A percentile compares a stretch with the other conserved stretches of the same genome.
phyloP scores from a whole-genome alignment of 2,113 vertebrate species.

The Excalfactoria chinensis region DNA sequence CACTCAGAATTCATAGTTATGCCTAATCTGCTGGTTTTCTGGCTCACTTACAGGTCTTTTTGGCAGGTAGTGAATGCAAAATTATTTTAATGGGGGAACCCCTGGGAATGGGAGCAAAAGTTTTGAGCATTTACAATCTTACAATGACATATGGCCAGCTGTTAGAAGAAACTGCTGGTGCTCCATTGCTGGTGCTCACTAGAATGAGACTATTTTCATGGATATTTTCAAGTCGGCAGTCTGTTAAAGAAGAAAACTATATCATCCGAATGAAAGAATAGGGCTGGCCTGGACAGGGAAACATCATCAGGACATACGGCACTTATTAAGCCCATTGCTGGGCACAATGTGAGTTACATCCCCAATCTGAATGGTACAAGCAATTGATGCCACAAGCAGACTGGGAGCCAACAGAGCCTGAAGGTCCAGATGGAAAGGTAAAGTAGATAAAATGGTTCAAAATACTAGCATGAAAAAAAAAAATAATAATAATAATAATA shows the following conservation, averaged over 20 bases:
- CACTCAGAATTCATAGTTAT: constrained; percentile 82
- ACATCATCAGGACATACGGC: background rate
- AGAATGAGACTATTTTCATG: background rate
- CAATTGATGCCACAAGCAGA: background rate
- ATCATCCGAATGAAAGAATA: constrained; percentile 5
- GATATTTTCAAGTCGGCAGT: constrained; percentile 60
- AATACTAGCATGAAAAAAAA: background rate
- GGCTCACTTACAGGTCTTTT: constrained; percentile 77
- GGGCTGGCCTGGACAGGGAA: background rate
- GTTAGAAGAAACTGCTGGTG: constrained; percentile 36
- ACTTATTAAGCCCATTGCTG: background rate
- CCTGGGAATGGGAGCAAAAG: constrained; percentile 79
- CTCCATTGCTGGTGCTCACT: background rate
- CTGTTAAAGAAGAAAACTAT: constrained; percentile 45
- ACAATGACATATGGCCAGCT: constrained; percentile 72
- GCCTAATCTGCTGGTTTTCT: constrained; percentile 80
- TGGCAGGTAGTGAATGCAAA: constrained; percentile 85
- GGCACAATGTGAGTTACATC: background rate
- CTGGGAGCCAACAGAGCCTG: background rate
- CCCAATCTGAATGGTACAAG: background rate
- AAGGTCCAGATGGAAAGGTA: background rate
- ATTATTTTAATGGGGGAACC: constrained; percentile 81
- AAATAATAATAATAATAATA: too few species aligned
- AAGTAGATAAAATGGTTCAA: background rate
- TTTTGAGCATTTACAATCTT: constrained; percentile 75